These are phyloP conservation scores for Scaptomyza pallida DNA, from an alignment of 1,140 invertebrate species.

Conservation along the genomic window DNA sequence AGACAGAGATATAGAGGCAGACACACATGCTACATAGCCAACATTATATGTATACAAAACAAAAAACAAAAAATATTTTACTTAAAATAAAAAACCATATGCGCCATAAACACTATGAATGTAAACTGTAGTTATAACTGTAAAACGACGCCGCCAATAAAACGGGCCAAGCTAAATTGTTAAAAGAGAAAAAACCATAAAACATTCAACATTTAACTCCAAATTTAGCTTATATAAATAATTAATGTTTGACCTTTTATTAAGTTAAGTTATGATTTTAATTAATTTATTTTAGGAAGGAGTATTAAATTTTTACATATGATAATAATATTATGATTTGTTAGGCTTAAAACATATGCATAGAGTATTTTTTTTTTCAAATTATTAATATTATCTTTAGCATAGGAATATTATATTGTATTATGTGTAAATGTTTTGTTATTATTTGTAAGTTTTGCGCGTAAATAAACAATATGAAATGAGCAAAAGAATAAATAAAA, in stretches of 20 bases:
- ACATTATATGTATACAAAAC: conserved; percentile 32
- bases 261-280: conserved; percentile 11
- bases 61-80: conserved; percentile 32
- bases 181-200: conserved; percentile 6
- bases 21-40: conserved; percentile 43
- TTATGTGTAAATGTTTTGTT: conserved; percentile 68
- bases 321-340: conserved; percentile 19
- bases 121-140: conserved; percentile 29
- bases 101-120: conserved; percentile 45
- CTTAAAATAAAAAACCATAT: conserved; percentile 39
- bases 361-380: conserved; percentile 32
- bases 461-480: conserved; percentile 37
- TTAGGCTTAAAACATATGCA: conserved; percentile 23
- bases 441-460: conserved; percentile 73
- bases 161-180: conserved; percentile 33
- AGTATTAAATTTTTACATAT: conserved; percentile 24
- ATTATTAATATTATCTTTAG: conserved; percentile 43
- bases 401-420: conserved; percentile 11
- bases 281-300: conserved; percentile 30
- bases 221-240: conserved; percentile 45
- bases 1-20: conserved; percentile 1
- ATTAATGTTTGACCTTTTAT: conserved; percentile 31
- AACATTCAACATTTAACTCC: conserved; percentile 1
- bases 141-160: conserved; percentile 36
- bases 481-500: conserved; percentile 47